These are phyloP conservation scores for Gonatopus flavifemur DNA, from an alignment of 1,140 invertebrate species.

Conservation along the genomic window DNA sequence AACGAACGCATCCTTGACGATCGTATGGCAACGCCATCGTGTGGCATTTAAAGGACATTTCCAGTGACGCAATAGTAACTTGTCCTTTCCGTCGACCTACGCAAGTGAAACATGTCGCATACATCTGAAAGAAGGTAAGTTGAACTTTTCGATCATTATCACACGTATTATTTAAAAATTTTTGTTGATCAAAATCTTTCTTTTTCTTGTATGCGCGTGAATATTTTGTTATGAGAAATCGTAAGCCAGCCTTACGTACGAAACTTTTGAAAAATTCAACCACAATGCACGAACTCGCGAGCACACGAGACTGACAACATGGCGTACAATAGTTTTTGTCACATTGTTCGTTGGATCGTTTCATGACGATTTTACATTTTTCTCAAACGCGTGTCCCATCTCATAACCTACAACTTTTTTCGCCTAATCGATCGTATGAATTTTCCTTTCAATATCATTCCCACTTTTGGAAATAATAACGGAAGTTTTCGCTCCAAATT, in stretches of 20 bases:
- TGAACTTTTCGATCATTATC: conserved; percentile 32
- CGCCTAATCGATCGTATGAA: too few relatives aligned
- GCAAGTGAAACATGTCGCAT: conserved; percentile 76
- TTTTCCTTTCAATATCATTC: too few relatives aligned
- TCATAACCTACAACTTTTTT: too few relatives aligned
- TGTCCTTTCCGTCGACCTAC: conserved; percentile 72
- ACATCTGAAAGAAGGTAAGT: conserved; percentile 74
- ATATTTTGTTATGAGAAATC: not conserved
- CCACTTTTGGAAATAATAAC: not conserved
- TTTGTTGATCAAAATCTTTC: not conserved
- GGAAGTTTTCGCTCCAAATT: not conserved
- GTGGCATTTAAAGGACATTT: conserved; percentile 30
- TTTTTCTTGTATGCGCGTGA: not conserved
- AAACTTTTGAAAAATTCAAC: conserved; percentile 14
- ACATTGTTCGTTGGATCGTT: conserved; percentile 31
- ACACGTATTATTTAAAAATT: conserved; percentile 1
- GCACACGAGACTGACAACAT: conserved; percentile 68
- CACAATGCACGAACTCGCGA: conserved; percentile 39
- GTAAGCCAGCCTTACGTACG: not conserved
- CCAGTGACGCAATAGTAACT: conserved; percentile 48
- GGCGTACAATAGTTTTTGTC: conserved; percentile 62
- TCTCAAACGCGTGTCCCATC: too few relatives aligned
- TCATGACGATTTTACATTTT: not conserved
- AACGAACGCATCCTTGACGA: too few relatives aligned
- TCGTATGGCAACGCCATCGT: conserved; percentile 25